These are phyloP conservation scores for Sinocyclocheilus maitianheensis DNA, from an alignment of 2,113 vertebrate genomes.

Conservation along the genomic window DNA sequence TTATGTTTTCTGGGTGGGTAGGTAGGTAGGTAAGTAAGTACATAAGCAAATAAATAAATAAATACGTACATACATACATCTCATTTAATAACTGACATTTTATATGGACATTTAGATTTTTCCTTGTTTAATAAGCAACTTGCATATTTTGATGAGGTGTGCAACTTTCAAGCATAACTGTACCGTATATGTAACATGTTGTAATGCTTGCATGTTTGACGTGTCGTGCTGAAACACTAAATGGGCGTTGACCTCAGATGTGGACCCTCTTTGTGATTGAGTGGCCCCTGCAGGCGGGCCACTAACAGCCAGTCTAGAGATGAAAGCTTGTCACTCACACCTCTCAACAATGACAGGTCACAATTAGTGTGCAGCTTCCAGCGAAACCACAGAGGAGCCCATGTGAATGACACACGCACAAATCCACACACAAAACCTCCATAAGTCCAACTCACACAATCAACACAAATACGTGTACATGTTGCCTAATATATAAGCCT, in stretches of 20 bases:
- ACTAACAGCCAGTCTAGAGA: slow-evolving; percentile 26
- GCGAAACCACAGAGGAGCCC: not conserved
- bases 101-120: not conserved
- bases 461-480: not conserved
- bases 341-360: slow-evolving; percentile 31
- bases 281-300: not conserved
- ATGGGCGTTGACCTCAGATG: slow-evolving; percentile 12
- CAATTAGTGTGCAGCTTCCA: slow-evolving; percentile 28
- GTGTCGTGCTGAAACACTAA: slow-evolving; percentile 4
- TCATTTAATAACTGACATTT: not conserved
- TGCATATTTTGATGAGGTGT: not conserved
- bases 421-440: not conserved
- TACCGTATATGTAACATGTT: not conserved
- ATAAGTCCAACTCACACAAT: not conserved
- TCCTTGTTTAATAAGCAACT: not conserved
- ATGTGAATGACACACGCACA: not conserved
- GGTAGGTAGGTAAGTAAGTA: no score
- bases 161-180: not conserved
- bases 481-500: not conserved
- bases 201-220: not conserved
- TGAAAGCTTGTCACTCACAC: slow-evolving; percentile 27
- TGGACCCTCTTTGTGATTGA: slow-evolving; percentile 15
- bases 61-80: no score
- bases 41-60: no score
- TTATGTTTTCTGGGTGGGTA: no score